A percentile compares a stretch with the other conserved stretches of the same genome.
Evolutionary conservation across 2,888 invertebrate species (phyloP).

Genomic region (Falcaria lacertinaria): DNA sequence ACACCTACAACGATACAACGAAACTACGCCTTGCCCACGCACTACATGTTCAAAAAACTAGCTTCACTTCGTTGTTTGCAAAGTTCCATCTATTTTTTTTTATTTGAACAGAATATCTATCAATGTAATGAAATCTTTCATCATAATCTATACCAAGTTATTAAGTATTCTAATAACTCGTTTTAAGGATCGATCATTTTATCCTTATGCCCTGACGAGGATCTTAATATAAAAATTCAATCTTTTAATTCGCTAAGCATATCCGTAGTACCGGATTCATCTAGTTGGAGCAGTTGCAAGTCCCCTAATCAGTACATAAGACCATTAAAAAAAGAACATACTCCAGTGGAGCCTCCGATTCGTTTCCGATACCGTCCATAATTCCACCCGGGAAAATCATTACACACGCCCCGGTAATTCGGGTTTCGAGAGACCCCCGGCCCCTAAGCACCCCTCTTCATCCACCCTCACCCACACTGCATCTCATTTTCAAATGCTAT

Average conservation of each 20-base stretch:
- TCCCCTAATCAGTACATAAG: conserved; percentile 39
- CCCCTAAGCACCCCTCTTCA: conserved; percentile 21
- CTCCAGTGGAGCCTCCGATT: conserved; percentile 42
- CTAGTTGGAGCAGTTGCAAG: conserved; percentile 25
- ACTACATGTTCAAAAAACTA: too few species aligned
- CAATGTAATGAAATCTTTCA: too few species aligned
- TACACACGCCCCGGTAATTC: conserved; percentile 78
- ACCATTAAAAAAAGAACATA: conserved; percentile 43
- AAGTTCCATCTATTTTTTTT: too few species aligned
- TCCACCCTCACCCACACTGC: conserved; percentile 57
- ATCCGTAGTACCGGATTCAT: conserved; percentile 10
- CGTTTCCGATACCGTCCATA: conserved; percentile 70
- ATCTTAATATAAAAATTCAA: not conserved
- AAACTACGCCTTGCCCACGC: too few species aligned
- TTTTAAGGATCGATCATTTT: too few species aligned
- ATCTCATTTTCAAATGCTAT: conserved; percentile 77
- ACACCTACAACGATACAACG: too few species aligned
- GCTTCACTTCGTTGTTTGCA: too few species aligned
- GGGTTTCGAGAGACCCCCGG: conserved; percentile 66
- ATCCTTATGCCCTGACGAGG: too few species aligned
- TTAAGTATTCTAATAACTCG: too few species aligned
- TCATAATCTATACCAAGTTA: too few species aligned
- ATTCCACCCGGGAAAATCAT: conserved; percentile 77
- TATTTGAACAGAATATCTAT: too few species aligned
- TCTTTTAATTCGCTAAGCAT: not conserved